Conservation (phyloP, 2,113 vertebrate genomes). For the Rhynchopsitta pachyrhyncha region DNA sequence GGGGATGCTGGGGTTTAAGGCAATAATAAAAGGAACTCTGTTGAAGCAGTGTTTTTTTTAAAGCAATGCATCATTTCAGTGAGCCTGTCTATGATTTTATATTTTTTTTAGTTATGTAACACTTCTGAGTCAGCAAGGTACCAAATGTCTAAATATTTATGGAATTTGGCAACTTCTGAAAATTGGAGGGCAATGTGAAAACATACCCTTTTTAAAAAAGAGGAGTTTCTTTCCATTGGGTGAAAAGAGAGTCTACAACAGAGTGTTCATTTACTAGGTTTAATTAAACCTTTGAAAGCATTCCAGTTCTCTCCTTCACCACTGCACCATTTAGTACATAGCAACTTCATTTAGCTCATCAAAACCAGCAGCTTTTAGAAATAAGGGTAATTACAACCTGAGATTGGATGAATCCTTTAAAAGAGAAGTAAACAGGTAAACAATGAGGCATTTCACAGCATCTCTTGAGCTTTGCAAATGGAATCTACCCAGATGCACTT, state of each 20-base stretch:
- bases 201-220: conserved; percentile 5
- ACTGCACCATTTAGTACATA: neutral
- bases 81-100: neutral
- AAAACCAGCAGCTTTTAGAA: conserved; percentile 43
- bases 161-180: conserved; percentile 9
- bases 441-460: neutral
- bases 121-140: conserved; percentile 40
- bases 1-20: neutral
- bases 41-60: neutral
- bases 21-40: neutral
- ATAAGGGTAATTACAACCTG: conserved; percentile 7
- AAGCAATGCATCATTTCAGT: neutral
- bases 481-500: neutral
- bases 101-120: conserved; percentile 5
- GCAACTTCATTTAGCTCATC: conserved; percentile 18
- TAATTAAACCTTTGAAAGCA: conserved; percentile 48
- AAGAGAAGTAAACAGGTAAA: conserved; percentile 14
- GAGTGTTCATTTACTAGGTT: conserved; percentile 35
- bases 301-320: conserved; percentile 21
- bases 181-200: conserved; percentile 17
- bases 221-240: conserved; percentile 21
- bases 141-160: conserved; percentile 40
- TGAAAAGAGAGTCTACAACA: conserved; percentile 6
- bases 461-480: neutral
- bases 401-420: neutral